Conservation (phyloP, 1,140 invertebrate genomes). For the Scylla paramamosain region DNA sequence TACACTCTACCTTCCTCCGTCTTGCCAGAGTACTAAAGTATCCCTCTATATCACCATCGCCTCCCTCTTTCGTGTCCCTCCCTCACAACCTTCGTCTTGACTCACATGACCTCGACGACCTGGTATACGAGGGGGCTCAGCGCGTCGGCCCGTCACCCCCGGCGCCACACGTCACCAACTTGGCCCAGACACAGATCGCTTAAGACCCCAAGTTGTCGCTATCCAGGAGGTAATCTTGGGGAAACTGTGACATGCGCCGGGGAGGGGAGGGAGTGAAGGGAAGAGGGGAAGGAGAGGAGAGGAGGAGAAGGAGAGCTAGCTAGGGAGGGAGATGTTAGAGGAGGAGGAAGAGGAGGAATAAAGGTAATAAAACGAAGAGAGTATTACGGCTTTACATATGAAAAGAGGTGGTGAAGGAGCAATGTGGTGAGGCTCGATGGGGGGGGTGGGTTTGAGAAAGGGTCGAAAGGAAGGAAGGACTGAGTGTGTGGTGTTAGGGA, state of each 20-base stretch:
- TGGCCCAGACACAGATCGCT: conserved; percentile 54
- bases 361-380: not conserved
- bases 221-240: conserved; percentile 59
- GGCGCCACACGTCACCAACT: conserved; percentile 46
- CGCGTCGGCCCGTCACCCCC: conserved; percentile 35
- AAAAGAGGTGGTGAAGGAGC: not conserved
- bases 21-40: not conserved
- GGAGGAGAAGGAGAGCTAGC: not conserved
- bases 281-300: not conserved
- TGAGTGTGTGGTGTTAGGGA: no score
- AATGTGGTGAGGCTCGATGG: not conserved
- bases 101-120: conserved; percentile 24
- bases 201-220: conserved; percentile 58
- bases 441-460: not conserved
- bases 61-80: not conserved
- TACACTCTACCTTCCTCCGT: not conserved
- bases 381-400: no score
- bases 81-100: not conserved
- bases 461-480: not conserved
- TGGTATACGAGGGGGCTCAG: conserved; percentile 31
- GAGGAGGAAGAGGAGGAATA: not conserved
- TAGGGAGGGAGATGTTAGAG: not conserved
- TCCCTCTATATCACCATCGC: not conserved
- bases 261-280: not conserved
- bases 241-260: conserved; percentile 44